Percentiles rank a stretch among this genome's conserved stretches.
Conservation (phyloP, 1,140 invertebrate genomes). For the Aphaenogaster rudis region DNA sequence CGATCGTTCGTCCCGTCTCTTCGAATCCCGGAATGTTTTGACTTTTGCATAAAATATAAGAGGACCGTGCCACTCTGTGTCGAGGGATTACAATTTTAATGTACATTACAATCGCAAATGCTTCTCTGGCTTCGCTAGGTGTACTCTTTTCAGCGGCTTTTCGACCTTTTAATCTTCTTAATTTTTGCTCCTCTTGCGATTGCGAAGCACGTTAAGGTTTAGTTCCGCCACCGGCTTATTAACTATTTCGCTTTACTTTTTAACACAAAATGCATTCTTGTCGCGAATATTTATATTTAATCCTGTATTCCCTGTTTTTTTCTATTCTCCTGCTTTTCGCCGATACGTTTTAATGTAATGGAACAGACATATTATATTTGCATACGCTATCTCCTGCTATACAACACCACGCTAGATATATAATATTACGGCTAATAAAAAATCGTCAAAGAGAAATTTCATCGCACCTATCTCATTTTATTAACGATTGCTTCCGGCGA, state of each 20-base stretch:
- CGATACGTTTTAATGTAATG: slow-evolving; percentile 57
- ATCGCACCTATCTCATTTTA: not conserved
- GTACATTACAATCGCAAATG: slow-evolving; percentile 64
- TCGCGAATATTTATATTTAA: slow-evolving; percentile 50
- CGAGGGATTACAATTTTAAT: slow-evolving; percentile 60
- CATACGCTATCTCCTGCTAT: slow-evolving; percentile 15
- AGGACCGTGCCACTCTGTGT: slow-evolving; percentile 37
- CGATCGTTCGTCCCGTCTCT: not conserved
- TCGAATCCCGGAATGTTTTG: slow-evolving; percentile 54
- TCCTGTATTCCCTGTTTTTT: slow-evolving; percentile 32
- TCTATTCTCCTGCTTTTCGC: slow-evolving; percentile 29
- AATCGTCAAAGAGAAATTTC: not conserved
- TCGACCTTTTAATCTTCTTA: slow-evolving; percentile 64
- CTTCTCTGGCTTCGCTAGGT: slow-evolving; percentile 57
- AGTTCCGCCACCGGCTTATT: slow-evolving; percentile 69
- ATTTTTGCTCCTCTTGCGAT: slow-evolving; percentile 64
- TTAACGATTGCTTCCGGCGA: not conserved
- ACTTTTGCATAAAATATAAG: slow-evolving; percentile 59
- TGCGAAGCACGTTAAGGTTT: slow-evolving; percentile 62
- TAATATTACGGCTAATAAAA: not conserved
- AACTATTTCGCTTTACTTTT: slow-evolving; percentile 64
- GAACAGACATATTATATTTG: slow-evolving; percentile 48
- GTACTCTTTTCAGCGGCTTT: slow-evolving; percentile 62
- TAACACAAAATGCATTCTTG: slow-evolving; percentile 58
- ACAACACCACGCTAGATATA: not conserved